Conservation (phyloP, 2,797 vertebrate genomes). For the Coregonus sp. region DNA sequence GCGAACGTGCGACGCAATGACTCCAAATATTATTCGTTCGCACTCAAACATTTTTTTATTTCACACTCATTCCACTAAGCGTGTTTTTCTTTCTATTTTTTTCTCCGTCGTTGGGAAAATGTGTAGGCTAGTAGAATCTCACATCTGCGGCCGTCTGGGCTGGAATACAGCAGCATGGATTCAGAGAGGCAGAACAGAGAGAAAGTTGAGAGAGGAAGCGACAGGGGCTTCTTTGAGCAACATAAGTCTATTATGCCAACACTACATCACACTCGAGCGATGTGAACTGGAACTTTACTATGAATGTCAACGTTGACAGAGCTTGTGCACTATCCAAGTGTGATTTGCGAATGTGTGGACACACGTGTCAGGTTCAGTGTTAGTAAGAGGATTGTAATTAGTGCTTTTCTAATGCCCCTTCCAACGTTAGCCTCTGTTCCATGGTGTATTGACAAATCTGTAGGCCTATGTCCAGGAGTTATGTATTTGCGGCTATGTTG, state of each 20-base stretch:
- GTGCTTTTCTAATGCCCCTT: constrained; percentile 28
- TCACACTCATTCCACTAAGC: too few species aligned
- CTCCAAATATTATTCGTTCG: too few species aligned
- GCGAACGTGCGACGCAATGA: background rate
- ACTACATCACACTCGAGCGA: constrained; percentile 24
- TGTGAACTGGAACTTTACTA: background rate
- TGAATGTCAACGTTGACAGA: constrained; percentile 7
- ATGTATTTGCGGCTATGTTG: constrained; percentile 18
- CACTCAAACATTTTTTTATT: too few species aligned
- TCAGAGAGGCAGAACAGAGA: constrained; percentile 2
- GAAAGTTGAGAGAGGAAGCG: constrained; percentile 41
- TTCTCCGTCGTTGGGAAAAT: background rate
- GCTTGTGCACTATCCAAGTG: constrained; percentile 21
- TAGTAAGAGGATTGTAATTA: constrained; percentile 34
- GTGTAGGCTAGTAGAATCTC: background rate
- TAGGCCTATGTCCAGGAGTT: constrained; percentile 34
- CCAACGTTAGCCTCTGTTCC: constrained; percentile 11
- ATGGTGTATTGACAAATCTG: background rate
- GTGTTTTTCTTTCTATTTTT: too few species aligned
- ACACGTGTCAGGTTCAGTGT: constrained; percentile 13
- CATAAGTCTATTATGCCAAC: constrained; percentile 3
- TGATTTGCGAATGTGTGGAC: constrained; percentile 36
- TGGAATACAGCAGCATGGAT: background rate
- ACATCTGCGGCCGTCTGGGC: background rate
- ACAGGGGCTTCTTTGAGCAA: constrained; percentile 14